phyloP scores from a whole-genome alignment of 2,888 invertebrate species.

The Sinelater perroti region DNA sequence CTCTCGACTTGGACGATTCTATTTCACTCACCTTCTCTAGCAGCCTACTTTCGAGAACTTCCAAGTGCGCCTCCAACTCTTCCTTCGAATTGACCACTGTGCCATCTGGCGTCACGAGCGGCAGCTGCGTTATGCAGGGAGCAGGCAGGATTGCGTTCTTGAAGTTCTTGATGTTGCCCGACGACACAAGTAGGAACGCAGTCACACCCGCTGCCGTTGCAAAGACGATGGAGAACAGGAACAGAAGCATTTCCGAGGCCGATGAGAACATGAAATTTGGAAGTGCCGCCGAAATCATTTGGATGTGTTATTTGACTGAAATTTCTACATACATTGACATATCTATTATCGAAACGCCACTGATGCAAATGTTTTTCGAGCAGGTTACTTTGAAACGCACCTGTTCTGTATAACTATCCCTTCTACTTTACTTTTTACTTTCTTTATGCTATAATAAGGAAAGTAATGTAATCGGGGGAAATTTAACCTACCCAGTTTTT shows the following conservation, averaged over 20 bases:
- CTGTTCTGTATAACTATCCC: too few species aligned
- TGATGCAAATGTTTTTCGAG: conserved; percentile 5
- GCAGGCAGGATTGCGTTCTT: conserved; percentile 36
- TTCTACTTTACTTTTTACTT: too few species aligned
- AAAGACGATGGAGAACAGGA: conserved; percentile 46
- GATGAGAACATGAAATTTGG: conserved; percentile 18
- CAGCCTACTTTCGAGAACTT: conserved; percentile 49
- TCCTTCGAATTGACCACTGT: conserved; percentile 50
- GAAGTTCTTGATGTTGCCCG: conserved; percentile 49
- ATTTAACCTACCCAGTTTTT: too few species aligned
- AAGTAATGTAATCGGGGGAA: too few species aligned
- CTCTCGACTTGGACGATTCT: conserved; percentile 47
- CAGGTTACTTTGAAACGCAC: too few species aligned
- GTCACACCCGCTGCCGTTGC: conserved; percentile 50
- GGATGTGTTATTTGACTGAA: conserved; percentile 4
- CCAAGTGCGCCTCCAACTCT: conserved; percentile 53
- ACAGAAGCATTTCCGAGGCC: conserved; percentile 31
- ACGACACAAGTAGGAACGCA: conserved; percentile 48
- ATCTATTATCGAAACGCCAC: too few species aligned
- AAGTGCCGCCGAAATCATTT: conserved; percentile 1
- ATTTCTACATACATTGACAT: too few species aligned
- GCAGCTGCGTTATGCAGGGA: conserved; percentile 25
- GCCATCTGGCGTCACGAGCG: conserved; percentile 44
- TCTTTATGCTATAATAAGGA: too few species aligned
- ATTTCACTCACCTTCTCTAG: conserved; percentile 52